These are phyloP conservation scores for Chymomyza fuscimana DNA, from an alignment of 2,888 invertebrate genomes.

Conservation along the genomic window DNA sequence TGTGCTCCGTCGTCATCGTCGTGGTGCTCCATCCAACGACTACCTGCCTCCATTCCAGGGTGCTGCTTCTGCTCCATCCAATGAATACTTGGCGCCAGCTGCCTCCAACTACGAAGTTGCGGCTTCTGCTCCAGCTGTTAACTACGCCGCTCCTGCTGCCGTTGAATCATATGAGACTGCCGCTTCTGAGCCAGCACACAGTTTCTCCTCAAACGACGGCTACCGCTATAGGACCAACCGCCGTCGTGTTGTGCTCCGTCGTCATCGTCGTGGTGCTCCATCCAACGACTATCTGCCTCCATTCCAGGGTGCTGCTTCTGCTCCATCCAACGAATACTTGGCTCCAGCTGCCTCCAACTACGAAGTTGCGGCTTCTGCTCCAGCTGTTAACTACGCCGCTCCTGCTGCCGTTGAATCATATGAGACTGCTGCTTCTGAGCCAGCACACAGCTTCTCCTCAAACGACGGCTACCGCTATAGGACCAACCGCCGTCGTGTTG, in stretches of 20 bases:
- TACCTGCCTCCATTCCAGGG: constrained; percentile 68
- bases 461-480: constrained; percentile 70
- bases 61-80: constrained; percentile 55
- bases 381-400: constrained; percentile 21
- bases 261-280: constrained; percentile 74
- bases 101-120: constrained; percentile 39
- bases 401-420: constrained; percentile 29
- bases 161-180: constrained; percentile 17
- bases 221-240: constrained; percentile 76
- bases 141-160: constrained; percentile 19
- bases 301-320: constrained; percentile 56
- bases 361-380: constrained; percentile 24
- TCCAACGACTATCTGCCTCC: constrained; percentile 75
- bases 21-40: constrained; percentile 72
- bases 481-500: constrained; percentile 52
- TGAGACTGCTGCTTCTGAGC: constrained; percentile 35
- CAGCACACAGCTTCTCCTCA: constrained; percentile 56
- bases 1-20: constrained; percentile 70
- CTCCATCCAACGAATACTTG: constrained; percentile 58
- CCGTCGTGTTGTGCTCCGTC: constrained; percentile 60
- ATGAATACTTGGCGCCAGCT: constrained; percentile 63
- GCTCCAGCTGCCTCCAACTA: constrained; percentile 52
- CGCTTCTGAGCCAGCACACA: constrained; percentile 63
- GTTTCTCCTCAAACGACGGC: constrained; percentile 67
- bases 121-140: constrained; percentile 40